phyloP scores from a whole-genome alignment of 1,140 invertebrate species.

The Drosophila neocordata region DNA sequence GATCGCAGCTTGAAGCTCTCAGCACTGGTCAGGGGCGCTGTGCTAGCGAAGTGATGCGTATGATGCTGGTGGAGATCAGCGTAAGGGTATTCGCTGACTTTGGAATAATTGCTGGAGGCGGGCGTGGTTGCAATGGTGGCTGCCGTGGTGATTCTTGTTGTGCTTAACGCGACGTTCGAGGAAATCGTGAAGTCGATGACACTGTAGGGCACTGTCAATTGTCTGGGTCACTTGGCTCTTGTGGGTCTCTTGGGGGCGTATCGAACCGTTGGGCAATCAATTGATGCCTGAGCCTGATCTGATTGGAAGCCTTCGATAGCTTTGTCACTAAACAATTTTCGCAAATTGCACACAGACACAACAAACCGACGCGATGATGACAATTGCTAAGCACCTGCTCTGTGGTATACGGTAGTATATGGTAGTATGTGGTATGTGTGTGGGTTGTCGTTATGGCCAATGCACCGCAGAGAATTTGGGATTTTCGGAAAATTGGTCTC shows the following conservation, averaged over 20 bases:
- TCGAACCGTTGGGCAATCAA: slow-evolving; percentile 32
- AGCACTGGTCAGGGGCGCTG: slow-evolving; percentile 58
- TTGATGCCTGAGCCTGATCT: slow-evolving; percentile 25
- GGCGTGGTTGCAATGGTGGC: slow-evolving; percentile 61
- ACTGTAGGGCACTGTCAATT: slow-evolving; percentile 34
- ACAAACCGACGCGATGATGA: slow-evolving; percentile 15
- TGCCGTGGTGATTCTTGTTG: slow-evolving; percentile 59
- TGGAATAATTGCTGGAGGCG: slow-evolving; percentile 53
- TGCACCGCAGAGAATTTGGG: slow-evolving; percentile 82
- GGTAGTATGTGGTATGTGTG: slow-evolving; percentile 11
- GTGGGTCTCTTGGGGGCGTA: slow-evolving; percentile 24
- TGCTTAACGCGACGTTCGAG: slow-evolving; percentile 19
- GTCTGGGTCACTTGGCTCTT: slow-evolving; percentile 12
- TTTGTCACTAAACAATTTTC: slow-evolving; percentile 15
- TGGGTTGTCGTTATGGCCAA: slow-evolving; percentile 46
- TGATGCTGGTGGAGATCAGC: slow-evolving; percentile 77
- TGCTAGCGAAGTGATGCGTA: slow-evolving; percentile 63
- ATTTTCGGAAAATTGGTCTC: slow-evolving; percentile 80
- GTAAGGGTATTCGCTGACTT: slow-evolving; percentile 61
- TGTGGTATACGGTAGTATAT: not conserved
- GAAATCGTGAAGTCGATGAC: slow-evolving; percentile 34
- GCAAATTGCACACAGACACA: slow-evolving; percentile 16
- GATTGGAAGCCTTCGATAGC: not conserved
- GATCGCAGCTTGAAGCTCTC: slow-evolving; percentile 87
- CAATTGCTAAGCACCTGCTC: slow-evolving; percentile 5